phyloP scores from a whole-genome alignment of 2,113 vertebrate genomes.

The Neotoma lepida region DNA sequence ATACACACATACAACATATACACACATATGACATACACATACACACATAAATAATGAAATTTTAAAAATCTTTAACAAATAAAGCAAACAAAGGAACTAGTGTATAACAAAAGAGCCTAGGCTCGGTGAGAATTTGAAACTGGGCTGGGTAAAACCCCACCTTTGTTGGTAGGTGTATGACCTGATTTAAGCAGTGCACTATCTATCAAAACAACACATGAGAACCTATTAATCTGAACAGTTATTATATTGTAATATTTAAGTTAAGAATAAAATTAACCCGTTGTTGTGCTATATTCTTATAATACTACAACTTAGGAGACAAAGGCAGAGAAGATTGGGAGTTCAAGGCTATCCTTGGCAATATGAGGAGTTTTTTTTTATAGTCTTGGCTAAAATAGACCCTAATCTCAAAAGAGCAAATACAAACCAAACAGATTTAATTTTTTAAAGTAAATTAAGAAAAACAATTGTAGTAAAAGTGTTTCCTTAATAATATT shows the following conservation, averaged over 20 bases:
- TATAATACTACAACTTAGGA: background rate
- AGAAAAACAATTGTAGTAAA: background rate
- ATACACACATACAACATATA: background rate
- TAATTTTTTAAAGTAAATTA: background rate
- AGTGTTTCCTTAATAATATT: background rate
- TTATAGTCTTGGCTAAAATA: background rate
- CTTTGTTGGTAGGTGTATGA: background rate
- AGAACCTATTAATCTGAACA: background rate
- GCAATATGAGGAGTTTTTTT: background rate
- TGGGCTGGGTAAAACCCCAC: no score
- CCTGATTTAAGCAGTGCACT: background rate
- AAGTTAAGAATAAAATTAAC: background rate
- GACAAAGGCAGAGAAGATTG: background rate
- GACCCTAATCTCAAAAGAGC: background rate
- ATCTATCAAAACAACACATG: background rate
- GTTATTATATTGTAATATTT: background rate
- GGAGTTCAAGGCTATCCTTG: background rate
- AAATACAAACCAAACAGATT: background rate
- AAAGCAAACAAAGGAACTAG: background rate
- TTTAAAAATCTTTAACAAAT: background rate
- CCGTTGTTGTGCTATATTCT: background rate
- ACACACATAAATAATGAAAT: background rate
- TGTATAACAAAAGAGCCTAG: background rate
- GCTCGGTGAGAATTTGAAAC: background rate
- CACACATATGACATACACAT: background rate